Evolutionary conservation across 2,797 vertebrate species (phyloP), one percentile per base, ranked within the genome.

Genomic region (Rhynchotus rufescens): DNA sequence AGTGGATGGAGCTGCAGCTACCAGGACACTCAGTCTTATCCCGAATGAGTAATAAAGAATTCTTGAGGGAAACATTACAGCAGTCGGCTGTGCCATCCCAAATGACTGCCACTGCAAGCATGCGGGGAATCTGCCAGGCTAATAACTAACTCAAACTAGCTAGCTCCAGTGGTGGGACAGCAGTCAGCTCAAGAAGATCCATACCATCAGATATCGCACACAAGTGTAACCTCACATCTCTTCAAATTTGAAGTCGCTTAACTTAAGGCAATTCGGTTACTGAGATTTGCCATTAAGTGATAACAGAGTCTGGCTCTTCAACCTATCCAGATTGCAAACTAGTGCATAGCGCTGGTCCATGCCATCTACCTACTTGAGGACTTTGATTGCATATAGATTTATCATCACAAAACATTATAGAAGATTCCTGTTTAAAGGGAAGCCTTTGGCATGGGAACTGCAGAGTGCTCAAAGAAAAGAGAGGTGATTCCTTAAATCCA

Each of bases 71-170:
- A 85, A 86, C 20, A 44, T 93, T 94, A 83, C 30, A 94, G 88
- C 81, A 85, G 11, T 87, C 90, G 66, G 52, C 64, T 88, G 45
- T 93, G 79, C 82, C 90, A 86, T 94, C 80, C 88, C 92, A 90
- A 86, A 90, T 89, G 77, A 90, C 5, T 89, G 73, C n/a, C 65
- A 54, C 30, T 74, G 80, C 62, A 90, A 80, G 69, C 5, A 66
- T 15, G 60, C 69, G 92, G 59, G 78, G 76, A 87, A 75, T 75
- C 32, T 52, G 67, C 62, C 8, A 87, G 40, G 44, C 62, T 87
- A 69, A 88, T 9, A 83, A 34, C 64, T 80, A 84, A 71, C 56
- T 81, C 78, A 56, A 65, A 69, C 54, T 47, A 11, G 64, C 36
- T 11, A 54, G 40, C 15, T 66, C 59, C 77, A 78, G 56, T 38